phyloP scores from a whole-genome alignment of 2,797 vertebrate species.

The Coracias cyanogaster region DNA sequence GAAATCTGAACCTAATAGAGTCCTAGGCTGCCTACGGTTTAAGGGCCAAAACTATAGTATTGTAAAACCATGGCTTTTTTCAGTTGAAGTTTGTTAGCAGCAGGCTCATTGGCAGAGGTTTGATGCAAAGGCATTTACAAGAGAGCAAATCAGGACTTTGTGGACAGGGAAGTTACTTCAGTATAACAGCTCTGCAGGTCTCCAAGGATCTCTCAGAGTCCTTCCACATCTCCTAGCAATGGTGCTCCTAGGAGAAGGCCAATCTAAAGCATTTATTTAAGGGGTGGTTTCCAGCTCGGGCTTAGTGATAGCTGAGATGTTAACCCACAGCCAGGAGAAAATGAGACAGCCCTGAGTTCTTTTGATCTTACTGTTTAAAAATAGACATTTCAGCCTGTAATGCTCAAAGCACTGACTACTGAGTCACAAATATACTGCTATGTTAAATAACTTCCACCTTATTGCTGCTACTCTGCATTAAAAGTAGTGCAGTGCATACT shows the following conservation, averaged over 20 bases:
- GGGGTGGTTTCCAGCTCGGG: neutral
- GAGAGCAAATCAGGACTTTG: neutral
- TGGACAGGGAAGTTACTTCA: neutral
- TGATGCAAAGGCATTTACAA: neutral
- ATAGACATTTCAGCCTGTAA: conserved; percentile 2
- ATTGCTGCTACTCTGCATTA: conserved; percentile 32
- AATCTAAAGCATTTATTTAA: conserved; percentile 1
- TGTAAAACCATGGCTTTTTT: neutral
- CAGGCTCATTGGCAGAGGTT: neutral
- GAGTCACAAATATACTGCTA: conserved; percentile 36
- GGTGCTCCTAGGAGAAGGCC: neutral
- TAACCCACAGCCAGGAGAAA: neutral
- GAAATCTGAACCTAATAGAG: neutral
- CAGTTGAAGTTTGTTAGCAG: neutral
- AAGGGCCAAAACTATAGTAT: neutral
- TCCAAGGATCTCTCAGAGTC: neutral
- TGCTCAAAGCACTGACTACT: neutral
- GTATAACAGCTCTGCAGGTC: neutral
- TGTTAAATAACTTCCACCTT: conserved; percentile 42
- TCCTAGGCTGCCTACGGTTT: neutral
- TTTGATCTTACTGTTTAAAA: conserved; percentile 54
- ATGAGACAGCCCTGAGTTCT: neutral
- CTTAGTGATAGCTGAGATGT: neutral
- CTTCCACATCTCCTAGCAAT: conserved; percentile 11
- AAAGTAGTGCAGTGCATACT: neutral